Percentiles rank a stretch among this genome's conserved stretches.
These are phyloP conservation scores for Arrhopalites spinosus DNA, from an alignment of 2,888 invertebrate species.

Conservation along the genomic window DNA sequence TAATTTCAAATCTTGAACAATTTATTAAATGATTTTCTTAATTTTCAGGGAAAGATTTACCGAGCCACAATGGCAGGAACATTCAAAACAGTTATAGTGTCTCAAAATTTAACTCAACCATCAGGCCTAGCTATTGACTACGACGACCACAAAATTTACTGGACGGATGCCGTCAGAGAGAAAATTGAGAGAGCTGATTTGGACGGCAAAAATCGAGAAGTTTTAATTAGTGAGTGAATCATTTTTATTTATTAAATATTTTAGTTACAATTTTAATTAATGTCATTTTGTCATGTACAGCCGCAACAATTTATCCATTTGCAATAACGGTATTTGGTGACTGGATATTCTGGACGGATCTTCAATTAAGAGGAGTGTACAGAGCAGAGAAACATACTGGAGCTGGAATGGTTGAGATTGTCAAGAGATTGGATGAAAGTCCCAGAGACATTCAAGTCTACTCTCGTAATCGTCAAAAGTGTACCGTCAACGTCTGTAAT, in stretches of 20 bases:
- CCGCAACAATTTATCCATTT: conserved; percentile 93
- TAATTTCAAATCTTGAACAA: too few species aligned
- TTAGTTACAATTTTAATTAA: too few species aligned
- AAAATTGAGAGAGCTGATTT: conserved; percentile 91
- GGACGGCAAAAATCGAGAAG: conserved; percentile 83
- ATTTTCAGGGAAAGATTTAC: conserved; percentile 94
- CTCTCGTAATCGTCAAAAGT: conserved; percentile 77
- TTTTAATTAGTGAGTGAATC: too few species aligned
- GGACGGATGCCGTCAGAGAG: conserved; percentile 95
- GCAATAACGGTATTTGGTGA: conserved; percentile 88
- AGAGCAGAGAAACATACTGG: conserved; percentile 97
- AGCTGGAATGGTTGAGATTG: conserved; percentile 90
- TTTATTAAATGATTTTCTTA: too few species aligned
- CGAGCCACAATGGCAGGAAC: conserved; percentile 96
- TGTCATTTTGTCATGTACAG: too few species aligned
- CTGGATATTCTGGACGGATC: conserved; percentile 95
- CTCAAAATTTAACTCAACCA: conserved; percentile 89
- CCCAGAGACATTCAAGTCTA: conserved; percentile 91
- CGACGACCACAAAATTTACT: conserved; percentile 88
- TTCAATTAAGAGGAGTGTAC: conserved; percentile 90
- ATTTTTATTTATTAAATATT: too few species aligned
- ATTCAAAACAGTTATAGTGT: conserved; percentile 82
- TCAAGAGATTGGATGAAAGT: conserved; percentile 87
- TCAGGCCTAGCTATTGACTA: conserved; percentile 95
- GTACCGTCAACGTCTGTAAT: conserved; percentile 79